Conservation (phyloP, 2,113 vertebrate species). For the Hirundichthys speculiger region DNA sequence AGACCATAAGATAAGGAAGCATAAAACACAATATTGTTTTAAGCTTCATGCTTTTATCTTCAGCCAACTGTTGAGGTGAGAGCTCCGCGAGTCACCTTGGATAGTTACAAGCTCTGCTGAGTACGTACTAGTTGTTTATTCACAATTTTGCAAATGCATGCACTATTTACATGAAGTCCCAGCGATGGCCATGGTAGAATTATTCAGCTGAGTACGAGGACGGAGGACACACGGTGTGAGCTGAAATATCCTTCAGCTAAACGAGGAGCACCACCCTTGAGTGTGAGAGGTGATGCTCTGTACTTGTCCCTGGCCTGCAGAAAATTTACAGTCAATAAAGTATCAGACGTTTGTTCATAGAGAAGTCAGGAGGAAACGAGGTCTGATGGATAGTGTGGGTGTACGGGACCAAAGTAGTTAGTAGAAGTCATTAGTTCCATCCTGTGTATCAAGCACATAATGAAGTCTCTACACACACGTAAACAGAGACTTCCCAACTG, state of each 20-base stretch:
- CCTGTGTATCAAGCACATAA: not conserved
- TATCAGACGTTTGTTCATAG: not conserved
- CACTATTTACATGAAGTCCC: slow-evolving; percentile 1
- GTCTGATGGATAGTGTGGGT: not conserved
- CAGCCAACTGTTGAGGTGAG: slow-evolving; percentile 9
- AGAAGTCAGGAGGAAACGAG: not conserved
- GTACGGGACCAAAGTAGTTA: not conserved
- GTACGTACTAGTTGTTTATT: slow-evolving; percentile 2
- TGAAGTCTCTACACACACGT: no score
- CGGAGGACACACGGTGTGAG: not conserved
- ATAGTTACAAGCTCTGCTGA: not conserved
- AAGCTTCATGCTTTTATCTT: slow-evolving; percentile 22
- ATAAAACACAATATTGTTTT: slow-evolving; percentile 21
- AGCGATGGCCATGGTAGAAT: not conserved
- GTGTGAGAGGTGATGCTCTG: not conserved
- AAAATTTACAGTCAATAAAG: not conserved
- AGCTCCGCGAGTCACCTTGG: not conserved
- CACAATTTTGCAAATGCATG: slow-evolving; percentile 2
- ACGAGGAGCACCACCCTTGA: not conserved
- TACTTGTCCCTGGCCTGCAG: not conserved
- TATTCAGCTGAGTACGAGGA: not conserved
- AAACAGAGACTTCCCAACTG: no score
- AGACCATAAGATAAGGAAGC: slow-evolving; percentile 11
- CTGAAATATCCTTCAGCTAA: slow-evolving; percentile 6
- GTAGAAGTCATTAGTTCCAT: not conserved